Evolutionary conservation across 1,140 invertebrate genomes (phyloP), one percentile per base, ranked within the genome.

Genomic region (Neodiprion virginianus): DNA sequence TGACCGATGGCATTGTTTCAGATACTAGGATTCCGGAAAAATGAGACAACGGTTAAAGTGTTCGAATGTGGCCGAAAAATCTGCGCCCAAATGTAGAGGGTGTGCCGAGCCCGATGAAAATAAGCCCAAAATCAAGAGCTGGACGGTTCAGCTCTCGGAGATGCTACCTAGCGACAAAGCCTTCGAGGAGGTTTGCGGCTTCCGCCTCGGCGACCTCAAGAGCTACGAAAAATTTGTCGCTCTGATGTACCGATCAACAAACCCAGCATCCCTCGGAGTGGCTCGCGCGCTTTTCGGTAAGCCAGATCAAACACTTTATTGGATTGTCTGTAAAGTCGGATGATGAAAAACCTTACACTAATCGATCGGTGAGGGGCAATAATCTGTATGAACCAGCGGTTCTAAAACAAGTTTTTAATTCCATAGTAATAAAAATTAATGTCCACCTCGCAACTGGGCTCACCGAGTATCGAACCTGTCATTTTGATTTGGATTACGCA

Each of bases 211-310:
- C 12, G 81, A 85, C 72, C 21, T 87, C 0, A 78, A 68, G 1
- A 80, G 70, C 69, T 87, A 84, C 69, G 77, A 84, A 0, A 83
- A 74, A 49, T 83, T 96, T 23, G 87, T 91, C 0, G 71, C 78
- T 11, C 89, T 92, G 71, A 83, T 96, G 77, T 92, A 94, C 78
- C 81, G 88, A 48, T 93, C 93, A 0, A 92, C 91, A n/a, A 94
- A 96, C 88, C 90, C 94, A 9, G 91, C 94, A 0, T 92, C 92
- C 82, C 89, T 96, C 28, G 95, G 93, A n/a, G 85, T 96, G 0
- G 91, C 92, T 14, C 90, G 95, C 72, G 91, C 95, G 77, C 84
- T 95, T 0, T 96, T 94, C 85, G 95, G 95, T 96, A 88, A 92
- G 88, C 78, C 84, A 78, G 86, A 79, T 76, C 28, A 3, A 17